These are phyloP conservation scores for Drosophila neonasuta DNA, from an alignment of 2,888 invertebrate genomes.

Conservation along the genomic window DNA sequence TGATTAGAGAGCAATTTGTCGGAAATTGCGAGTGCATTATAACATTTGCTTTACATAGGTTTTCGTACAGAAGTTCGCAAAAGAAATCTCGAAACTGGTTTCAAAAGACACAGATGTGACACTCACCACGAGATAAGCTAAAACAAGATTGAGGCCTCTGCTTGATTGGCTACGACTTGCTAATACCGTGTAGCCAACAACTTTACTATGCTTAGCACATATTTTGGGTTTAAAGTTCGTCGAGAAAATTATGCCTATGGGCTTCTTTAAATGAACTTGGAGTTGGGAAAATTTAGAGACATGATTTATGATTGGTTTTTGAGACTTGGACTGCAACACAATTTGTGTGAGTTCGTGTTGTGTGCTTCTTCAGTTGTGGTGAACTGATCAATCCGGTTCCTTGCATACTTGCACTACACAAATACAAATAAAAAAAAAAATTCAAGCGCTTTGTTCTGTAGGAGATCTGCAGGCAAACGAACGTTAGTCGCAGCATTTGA, in stretches of 20 bases:
- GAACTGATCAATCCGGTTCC: conserved; percentile 57
- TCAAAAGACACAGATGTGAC: conserved; percentile 34
- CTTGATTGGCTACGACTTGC: conserved; percentile 22
- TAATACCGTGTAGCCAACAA: conserved; percentile 25
- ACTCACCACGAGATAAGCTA: conserved; percentile 35
- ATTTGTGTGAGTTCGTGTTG: conserved; percentile 1
- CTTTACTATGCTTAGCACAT: neutral
- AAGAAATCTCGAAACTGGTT: conserved; percentile 63
- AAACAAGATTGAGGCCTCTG: conserved; percentile 21
- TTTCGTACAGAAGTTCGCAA: conserved; percentile 22
- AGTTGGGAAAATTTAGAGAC: neutral
- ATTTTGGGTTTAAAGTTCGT: conserved; percentile 1
- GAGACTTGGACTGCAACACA: neutral
- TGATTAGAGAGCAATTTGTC: conserved; percentile 27
- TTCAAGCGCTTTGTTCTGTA: conserved; percentile 49
- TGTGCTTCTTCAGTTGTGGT: conserved; percentile 7
- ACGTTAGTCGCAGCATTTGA: conserved; percentile 53
- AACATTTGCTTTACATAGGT: conserved; percentile 17
- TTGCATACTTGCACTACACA: conserved; percentile 29
- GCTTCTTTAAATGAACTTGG: neutral
- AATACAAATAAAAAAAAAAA: conserved; percentile 1
- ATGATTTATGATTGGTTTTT: neutral
- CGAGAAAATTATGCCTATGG: neutral
- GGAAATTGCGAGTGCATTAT: conserved; percentile 17
- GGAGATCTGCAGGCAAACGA: conserved; percentile 31